Conservation (phyloP, 2,797 vertebrate genomes). For the Cuniculus paca region DNA sequence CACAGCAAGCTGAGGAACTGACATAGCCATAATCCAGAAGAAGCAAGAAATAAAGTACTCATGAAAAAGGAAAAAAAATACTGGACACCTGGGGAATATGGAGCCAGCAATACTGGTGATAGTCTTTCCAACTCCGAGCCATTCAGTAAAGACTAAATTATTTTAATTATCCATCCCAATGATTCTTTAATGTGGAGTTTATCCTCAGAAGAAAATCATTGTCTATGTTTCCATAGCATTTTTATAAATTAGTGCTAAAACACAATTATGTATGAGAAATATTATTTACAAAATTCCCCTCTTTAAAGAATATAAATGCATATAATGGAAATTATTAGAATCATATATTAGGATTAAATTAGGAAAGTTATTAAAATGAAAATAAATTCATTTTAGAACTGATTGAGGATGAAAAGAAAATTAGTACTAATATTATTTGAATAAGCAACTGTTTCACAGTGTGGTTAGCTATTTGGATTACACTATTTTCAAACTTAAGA, state of each 20-base stretch:
- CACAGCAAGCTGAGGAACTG: background rate
- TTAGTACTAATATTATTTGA: background rate
- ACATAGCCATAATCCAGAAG: background rate
- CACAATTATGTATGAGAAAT: background rate
- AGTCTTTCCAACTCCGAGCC: background rate
- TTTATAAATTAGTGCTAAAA: background rate
- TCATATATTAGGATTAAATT: conserved; percentile 1
- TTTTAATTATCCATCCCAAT: background rate
- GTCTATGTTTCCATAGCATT: background rate
- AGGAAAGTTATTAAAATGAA: background rate
- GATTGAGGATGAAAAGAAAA: background rate
- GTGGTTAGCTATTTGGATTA: background rate
- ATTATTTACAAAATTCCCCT: background rate
- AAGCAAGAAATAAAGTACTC: background rate
- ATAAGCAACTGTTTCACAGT: background rate
- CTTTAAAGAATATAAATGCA: background rate
- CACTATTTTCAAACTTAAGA: background rate
- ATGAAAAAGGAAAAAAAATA: background rate
- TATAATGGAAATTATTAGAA: background rate
- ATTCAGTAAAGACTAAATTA: too few relatives aligned
- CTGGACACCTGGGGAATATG: background rate
- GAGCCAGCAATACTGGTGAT: background rate
- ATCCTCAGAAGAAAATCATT: background rate
- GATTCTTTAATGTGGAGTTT: background rate
- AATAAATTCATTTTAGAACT: background rate